Evolutionary conservation across 1,140 invertebrate genomes (phyloP), one percentile per base, ranked within the genome.

Genomic region (Lutraria rhynchaena): DNA sequence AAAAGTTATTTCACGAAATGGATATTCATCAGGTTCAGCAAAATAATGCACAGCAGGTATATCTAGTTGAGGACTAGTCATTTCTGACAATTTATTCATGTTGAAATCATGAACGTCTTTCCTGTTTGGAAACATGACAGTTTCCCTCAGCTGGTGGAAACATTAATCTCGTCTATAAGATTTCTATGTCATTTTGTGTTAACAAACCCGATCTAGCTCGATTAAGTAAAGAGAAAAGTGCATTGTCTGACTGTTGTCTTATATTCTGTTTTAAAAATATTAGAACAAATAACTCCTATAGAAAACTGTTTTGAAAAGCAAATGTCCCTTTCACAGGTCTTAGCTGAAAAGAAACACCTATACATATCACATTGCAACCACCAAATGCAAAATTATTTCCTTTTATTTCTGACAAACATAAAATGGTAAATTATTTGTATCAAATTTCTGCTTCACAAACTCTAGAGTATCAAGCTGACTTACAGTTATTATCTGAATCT

Each of bases 271-370:
- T 19, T 29, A 83, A 63, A 49, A 85, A 83, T 15, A 85, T 55
- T n/a, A 81, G 81, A n/a, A n/a, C 29, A 75, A 85, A 83, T 24
- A 85, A 71, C 13, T 60, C 31, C 83, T 81, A 85, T 4, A 83
- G 3, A 37, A 78, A 17, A 29, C 11, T 60, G 49, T 85, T 81
- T 35, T 46, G n/a, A 80, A 80, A 83, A 19, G 51, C 51, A 60
- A 75, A 74, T 41, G 9, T 27, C 5, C 70, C 76, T n/a, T 11
- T 19, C 33, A 73, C 58, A 4, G 82, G 74, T 57, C 57, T 57
- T 13, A 81, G 44, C 37, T 81, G 80, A 44, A 78, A 82, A 61
- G 74, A 85, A 33, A 77, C 80, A 41, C 80, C 78, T 58, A 85
- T 17, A 49, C 44, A 49, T 13, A 85, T 77, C 17, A 85, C 67